Conservation (phyloP, 2,113 vertebrate genomes). For the Bathybates hornii region DNA sequence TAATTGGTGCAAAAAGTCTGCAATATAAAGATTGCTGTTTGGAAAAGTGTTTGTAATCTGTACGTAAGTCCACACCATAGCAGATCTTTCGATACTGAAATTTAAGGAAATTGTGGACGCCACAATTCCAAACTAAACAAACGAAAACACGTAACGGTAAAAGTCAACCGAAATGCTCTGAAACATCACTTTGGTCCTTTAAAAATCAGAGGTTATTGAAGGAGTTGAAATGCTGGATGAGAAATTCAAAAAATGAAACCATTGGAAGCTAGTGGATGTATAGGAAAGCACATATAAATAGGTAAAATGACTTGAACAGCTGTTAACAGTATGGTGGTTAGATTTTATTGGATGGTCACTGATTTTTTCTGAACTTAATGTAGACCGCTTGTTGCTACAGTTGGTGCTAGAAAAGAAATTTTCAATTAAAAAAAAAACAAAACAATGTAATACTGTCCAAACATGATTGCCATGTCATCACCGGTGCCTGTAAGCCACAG, state of each 20-base stretch:
- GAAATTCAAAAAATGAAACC: not conserved
- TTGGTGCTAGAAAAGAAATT: constrained; percentile 3
- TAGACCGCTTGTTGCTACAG: not conserved
- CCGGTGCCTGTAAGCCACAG: not conserved
- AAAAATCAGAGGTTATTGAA: not conserved
- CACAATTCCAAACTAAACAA: not conserved
- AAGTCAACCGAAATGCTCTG: not conserved
- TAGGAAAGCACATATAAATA: not conserved
- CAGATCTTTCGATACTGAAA: not conserved
- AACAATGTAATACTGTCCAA: not conserved
- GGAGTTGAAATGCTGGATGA: constrained; percentile 22
- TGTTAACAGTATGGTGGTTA: not conserved
- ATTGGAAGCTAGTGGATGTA: not conserved
- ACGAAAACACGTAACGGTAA: not conserved
- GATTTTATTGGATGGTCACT: not conserved
- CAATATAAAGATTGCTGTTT: not conserved
- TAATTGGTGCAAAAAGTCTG: not conserved
- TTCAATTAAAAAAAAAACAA: not conserved
- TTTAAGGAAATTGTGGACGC: not conserved
- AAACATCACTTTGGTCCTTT: not conserved
- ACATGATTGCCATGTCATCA: not conserved
- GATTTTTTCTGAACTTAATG: not conserved
- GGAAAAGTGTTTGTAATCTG: not conserved
- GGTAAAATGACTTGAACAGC: not conserved
- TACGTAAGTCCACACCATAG: not conserved